phyloP scores from a whole-genome alignment of 2,797 vertebrate genomes.

The Tiaroga cobitis region DNA sequence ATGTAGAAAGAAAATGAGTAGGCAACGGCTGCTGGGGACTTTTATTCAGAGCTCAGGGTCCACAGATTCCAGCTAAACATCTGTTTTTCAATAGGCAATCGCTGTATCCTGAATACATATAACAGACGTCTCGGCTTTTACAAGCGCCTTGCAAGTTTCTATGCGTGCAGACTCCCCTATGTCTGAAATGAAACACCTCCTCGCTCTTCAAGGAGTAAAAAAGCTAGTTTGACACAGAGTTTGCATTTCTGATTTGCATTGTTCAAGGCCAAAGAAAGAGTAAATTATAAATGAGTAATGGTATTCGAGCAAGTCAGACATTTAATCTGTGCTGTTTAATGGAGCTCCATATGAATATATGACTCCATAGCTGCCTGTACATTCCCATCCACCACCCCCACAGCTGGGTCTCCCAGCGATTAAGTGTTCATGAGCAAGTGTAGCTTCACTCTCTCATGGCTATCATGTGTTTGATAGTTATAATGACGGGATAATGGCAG shows the following conservation, averaged over 20 bases:
- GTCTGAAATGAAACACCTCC: constrained; percentile 65
- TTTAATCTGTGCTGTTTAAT: constrained; percentile 49
- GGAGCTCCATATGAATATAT: constrained; percentile 43
- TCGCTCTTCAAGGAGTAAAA: constrained; percentile 43
- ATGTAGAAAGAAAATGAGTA: constrained; percentile 19
- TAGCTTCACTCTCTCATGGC: constrained; percentile 46
- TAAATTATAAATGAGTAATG: constrained; percentile 61
- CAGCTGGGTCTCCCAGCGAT: constrained; percentile 3
- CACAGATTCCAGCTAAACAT: constrained; percentile 58
- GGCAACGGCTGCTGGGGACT: constrained; percentile 39
- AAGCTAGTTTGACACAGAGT: constrained; percentile 50
- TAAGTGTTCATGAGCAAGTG: constrained; percentile 40
- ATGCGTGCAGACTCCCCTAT: constrained; percentile 54
- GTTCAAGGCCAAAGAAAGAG: constrained; percentile 54
- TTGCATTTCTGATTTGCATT: constrained; percentile 56
- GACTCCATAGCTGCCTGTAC: constrained; percentile 33
- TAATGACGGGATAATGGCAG: constrained; percentile 38
- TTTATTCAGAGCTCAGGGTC: constrained; percentile 48
- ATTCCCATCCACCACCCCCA: not conserved
- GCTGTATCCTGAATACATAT: constrained; percentile 60
- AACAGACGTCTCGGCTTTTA: constrained; percentile 62
- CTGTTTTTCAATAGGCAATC: constrained; percentile 61
- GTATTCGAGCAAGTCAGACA: constrained; percentile 46
- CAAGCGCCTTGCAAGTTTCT: constrained; percentile 55
- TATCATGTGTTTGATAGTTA: constrained; percentile 52